A percentile compares a stretch with the other conserved stretches of the same genome.
Evolutionary conservation across 2,113 vertebrate species (phyloP).

Genomic region (Dolichallabes microphthalmus): DNA sequence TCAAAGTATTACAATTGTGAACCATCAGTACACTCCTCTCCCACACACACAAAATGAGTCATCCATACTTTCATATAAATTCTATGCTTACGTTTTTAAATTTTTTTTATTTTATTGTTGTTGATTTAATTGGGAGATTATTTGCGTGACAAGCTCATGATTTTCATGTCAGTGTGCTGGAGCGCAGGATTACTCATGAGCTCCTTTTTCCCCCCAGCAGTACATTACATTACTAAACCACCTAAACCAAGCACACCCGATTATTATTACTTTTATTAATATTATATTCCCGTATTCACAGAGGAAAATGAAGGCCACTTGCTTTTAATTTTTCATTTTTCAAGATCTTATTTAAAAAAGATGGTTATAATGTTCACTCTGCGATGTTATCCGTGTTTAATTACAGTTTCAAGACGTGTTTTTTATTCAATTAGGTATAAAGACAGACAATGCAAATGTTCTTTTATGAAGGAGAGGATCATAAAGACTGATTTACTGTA

Average conservation of each 20-base stretch:
- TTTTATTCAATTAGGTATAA: not conserved
- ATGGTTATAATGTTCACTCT: not conserved
- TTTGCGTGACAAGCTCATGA: slow-evolving; percentile 17
- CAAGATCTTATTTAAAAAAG: not conserved
- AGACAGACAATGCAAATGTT: not conserved
- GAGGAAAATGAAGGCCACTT: not conserved
- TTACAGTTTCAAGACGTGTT: not conserved
- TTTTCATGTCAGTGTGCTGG: slow-evolving; percentile 10
- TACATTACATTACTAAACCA: not conserved
- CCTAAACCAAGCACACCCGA: not conserved
- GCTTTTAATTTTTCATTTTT: not conserved
- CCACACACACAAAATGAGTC: slow-evolving; percentile 53
- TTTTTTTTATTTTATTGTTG: not conserved
- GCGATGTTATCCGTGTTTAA: not conserved
- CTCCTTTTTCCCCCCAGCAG: not conserved
- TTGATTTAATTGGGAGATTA: slow-evolving; percentile 21
- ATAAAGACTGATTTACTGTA: not conserved
- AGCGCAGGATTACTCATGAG: not conserved
- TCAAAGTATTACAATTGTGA: slow-evolving; percentile 46
- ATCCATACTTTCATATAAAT: slow-evolving; percentile 35
- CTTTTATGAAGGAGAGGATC: not conserved
- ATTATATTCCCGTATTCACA: not conserved
- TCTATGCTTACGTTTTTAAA: not conserved
- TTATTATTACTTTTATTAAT: not conserved
- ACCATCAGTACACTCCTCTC: slow-evolving; percentile 50